phyloP scores from a whole-genome alignment of 2,888 invertebrate species.

The Myopa tessellatipennis region DNA sequence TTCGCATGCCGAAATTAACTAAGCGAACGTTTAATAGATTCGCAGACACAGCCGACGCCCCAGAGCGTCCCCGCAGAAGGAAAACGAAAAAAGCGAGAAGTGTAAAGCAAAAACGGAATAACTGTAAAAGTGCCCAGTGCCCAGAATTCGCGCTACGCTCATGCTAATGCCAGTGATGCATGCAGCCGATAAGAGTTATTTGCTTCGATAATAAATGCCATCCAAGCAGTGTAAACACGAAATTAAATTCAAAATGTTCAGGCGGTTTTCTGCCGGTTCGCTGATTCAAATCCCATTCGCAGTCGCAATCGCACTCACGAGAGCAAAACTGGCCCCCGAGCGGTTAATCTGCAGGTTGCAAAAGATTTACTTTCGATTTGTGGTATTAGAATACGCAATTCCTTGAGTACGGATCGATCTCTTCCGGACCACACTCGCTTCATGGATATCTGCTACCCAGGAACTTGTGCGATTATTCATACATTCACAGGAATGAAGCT shows the following conservation, averaged over 20 bases:
- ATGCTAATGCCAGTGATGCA: conserved; percentile 26
- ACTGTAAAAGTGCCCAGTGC: not conserved
- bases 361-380: too few relatives aligned
- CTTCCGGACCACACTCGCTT: too few relatives aligned
- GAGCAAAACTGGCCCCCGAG: too few relatives aligned
- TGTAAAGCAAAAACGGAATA: not conserved
- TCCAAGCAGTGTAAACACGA: not conserved
- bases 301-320: not conserved
- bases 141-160: not conserved
- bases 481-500: too few relatives aligned
- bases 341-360: too few relatives aligned
- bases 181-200: conserved; percentile 18
- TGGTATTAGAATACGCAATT: too few relatives aligned
- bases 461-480: too few relatives aligned
- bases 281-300: not conserved
- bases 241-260: not conserved
- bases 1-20: conserved; percentile 36
- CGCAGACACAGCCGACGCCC: conserved; percentile 4
- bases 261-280: not conserved
- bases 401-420: too few relatives aligned
- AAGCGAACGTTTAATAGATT: conserved; percentile 6
- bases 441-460: too few relatives aligned
- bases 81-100: not conserved
- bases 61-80: not conserved
- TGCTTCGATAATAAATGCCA: conserved; percentile 18